A percentile compares a stretch with the other conserved stretches of the same genome.
Evolutionary conservation across 1,140 invertebrate genomes (phyloP).

Genomic region (Bombus consobrinus): DNA sequence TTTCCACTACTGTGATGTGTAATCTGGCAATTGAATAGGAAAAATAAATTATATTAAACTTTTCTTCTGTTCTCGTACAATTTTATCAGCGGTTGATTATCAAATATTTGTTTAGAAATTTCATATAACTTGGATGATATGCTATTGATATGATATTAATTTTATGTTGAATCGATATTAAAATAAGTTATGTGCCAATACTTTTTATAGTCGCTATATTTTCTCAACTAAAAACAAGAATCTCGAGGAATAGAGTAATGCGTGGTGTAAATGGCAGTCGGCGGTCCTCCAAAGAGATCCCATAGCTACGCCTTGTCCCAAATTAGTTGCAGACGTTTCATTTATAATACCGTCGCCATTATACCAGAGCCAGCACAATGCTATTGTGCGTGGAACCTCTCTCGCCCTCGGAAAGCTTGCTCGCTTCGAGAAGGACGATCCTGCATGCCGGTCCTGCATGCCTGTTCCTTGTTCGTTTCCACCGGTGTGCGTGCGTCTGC

Average conservation of each 20-base stretch:
- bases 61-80: slow-evolving; percentile 16
- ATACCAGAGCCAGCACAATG: slow-evolving; percentile 73
- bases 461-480: slow-evolving; percentile 28
- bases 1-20: slow-evolving; percentile 49
- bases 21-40: slow-evolving; percentile 51
- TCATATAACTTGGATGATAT: too few relatives aligned
- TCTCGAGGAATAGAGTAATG: background rate
- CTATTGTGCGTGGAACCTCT: slow-evolving; percentile 70
- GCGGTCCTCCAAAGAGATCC: slow-evolving; percentile 50
- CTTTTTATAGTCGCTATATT: background rate
- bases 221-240: background rate
- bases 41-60: slow-evolving; percentile 36
- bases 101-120: slow-evolving; percentile 11
- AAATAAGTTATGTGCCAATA: too few relatives aligned
- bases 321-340: slow-evolving; percentile 81
- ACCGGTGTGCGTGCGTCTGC: background rate
- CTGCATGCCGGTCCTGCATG: slow-evolving; percentile 46
- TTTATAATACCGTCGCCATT: slow-evolving; percentile 79
- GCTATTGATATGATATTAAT: too few relatives aligned
- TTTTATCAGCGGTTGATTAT: slow-evolving; percentile 4
- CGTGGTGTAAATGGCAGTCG: slow-evolving; percentile 54
- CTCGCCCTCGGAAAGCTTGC: slow-evolving; percentile 41
- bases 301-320: slow-evolving; percentile 71
- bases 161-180: too few relatives aligned
- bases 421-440: slow-evolving; percentile 65